Base-by-base conservation (phyloP, 2,113 vertebrate species). In the Rallus limicola region DNA sequence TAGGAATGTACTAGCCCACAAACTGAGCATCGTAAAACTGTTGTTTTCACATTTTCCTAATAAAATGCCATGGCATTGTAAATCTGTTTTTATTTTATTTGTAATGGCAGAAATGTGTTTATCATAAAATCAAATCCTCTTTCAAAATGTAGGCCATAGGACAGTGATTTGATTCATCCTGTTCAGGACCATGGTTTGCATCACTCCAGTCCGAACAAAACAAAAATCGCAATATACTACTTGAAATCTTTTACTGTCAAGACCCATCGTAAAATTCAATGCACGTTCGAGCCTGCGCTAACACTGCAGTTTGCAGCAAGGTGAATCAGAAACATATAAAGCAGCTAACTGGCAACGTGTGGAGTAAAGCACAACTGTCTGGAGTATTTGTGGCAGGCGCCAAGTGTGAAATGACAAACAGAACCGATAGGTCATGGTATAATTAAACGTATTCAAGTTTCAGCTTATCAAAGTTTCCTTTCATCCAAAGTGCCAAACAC, bases 31-130 rank as follows among this genome's bases (percentile, higher is more conserved):
- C 52, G 2, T 96, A 94, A 97, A 98, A 97, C 67, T 10, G 76
- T 87, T 97, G 71, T 97, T 97, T 97, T 94, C 95, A 97, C 90
- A 96, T 97, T 98, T 96, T 95, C 42, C 86, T 94, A 91, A 96
- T 95, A 98, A 97, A 97, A 97, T 82, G n/a, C 69, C 82, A 80
- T 69, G 67, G 87, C 90, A 92, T 53, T 95, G 92, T 96, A 95
- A 97, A 98, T 97, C 94, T 97, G 84, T 25, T 93, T 97, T 92
- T 95, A 91, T 97, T 96, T 96, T 96, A 92, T 95, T 96, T 97
- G 84, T 88, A 97, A 97, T 91, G 90, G 63, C 82, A 91, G 71
- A 97, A 98, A 95, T 97, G 81, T 97, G 94, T 94, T 97, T 96
- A 82, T 94, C 85, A 95, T 97, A 86, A 83, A 88, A 96, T 92